Conservation (phyloP, 2,888 invertebrate species). For the Uropetala carovei region DNA sequence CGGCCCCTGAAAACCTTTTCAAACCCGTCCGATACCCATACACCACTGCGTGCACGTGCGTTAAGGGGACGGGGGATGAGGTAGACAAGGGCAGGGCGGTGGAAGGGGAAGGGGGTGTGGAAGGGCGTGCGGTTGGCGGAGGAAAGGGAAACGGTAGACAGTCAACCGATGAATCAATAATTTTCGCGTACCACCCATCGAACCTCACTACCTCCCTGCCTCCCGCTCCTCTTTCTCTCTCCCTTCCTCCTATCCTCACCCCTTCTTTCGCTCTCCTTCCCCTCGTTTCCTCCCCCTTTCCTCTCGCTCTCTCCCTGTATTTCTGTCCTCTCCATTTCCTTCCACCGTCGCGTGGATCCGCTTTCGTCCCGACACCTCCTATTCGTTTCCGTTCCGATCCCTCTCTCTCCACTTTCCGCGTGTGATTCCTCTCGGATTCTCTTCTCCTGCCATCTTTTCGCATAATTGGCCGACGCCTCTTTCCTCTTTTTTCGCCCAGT, state of each 20-base stretch:
- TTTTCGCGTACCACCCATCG: slow-evolving; percentile 57
- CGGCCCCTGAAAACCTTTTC: neutral
- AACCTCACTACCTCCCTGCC: slow-evolving; percentile 2
- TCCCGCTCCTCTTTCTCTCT: neutral
- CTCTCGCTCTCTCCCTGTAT: neutral
- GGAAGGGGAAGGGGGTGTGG: neutral
- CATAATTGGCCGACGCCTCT: neutral
- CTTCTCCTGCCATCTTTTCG: neutral
- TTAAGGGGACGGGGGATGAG: neutral
- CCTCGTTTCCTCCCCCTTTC: neutral
- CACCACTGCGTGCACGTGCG: neutral
- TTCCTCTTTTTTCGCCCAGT: neutral
- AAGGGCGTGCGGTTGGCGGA: neutral
- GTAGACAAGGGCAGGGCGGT: neutral
- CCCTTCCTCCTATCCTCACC: neutral
- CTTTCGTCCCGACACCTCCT: neutral
- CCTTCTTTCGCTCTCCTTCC: neutral
- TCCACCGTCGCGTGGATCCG: neutral
- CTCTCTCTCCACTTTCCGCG: neutral
- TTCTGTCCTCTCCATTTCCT: neutral
- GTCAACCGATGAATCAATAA: slow-evolving; percentile 63
- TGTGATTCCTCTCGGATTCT: neutral
- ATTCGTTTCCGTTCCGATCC: neutral
- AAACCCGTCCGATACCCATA: too few relatives aligned
- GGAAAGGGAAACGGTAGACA: slow-evolving; percentile 64